Evolutionary conservation across 2,113 vertebrate genomes (phyloP).

Genomic region (Channa maculata): DNA sequence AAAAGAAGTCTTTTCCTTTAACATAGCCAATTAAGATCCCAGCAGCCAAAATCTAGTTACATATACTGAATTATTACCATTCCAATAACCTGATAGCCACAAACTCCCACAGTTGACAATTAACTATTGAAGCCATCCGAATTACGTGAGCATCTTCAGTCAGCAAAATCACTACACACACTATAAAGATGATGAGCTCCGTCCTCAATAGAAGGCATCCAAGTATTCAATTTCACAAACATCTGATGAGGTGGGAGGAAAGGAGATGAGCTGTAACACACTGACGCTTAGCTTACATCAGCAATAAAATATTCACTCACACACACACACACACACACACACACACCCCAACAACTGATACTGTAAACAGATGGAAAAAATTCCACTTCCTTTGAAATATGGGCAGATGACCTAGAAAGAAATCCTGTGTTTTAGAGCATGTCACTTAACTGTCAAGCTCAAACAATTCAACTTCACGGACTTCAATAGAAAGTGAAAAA

Average conservation of each 20-base stretch:
- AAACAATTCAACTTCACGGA: constrained; percentile 25
- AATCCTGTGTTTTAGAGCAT: constrained; percentile 9
- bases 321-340: constrained; percentile 28
- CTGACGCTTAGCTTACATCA: constrained; percentile 68
- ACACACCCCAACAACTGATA: constrained; percentile 50
- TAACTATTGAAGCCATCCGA: constrained; percentile 26
- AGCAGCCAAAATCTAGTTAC: constrained; percentile 10
- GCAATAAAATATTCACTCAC: constrained; percentile 75
- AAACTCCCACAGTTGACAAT: constrained; percentile 14
- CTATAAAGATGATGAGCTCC: constrained; percentile 54
- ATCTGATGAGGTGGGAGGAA: constrained; percentile 42
- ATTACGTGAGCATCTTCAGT: constrained; percentile 55
- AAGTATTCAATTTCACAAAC: constrained; percentile 65
- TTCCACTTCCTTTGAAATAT: constrained; percentile 46
- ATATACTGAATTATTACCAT: constrained; percentile 9
- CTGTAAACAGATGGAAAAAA: constrained; percentile 43
- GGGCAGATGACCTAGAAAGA: constrained; percentile 50
- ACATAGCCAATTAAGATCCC: background rate
- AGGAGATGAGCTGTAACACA: constrained; percentile 31
- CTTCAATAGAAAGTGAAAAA: constrained; percentile 25
- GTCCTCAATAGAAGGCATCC: constrained; percentile 43
- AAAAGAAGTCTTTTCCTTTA: background rate
- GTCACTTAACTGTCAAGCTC: constrained; percentile 17
- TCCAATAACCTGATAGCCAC: constrained; percentile 12
- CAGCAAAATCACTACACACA: constrained; percentile 66